Base-by-base conservation (phyloP, 2,888 invertebrate species). In the Polietes domitor region DNA sequence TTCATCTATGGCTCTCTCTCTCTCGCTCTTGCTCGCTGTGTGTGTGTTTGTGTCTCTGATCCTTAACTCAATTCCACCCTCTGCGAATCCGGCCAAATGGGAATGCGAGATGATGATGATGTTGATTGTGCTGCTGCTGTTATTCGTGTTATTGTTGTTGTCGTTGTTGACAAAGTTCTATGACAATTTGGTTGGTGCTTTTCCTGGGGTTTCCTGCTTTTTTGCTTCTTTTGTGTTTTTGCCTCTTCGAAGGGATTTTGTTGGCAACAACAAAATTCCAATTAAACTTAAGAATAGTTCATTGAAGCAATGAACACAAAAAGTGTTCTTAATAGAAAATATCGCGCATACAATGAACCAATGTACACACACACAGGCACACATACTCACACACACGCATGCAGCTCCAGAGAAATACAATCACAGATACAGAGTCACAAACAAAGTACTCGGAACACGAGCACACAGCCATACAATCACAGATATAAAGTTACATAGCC, bases 231-330 rank as follows among this genome's bases (percentile, higher is more conserved):
- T 32, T 28, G n/a, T n/a, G n/a, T n/a, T n/a, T n/a, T n/a, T n/a
- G n/a, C n/a, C n/a, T n/a, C n/a, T n/a, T 55, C 21, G 12, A 55
- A 21, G 55, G 21, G 55, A 55, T 47, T 47, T 47, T 50, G 5
- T 53, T 21, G 53, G 21, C 19, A 53, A 65, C 15, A 65, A 68
- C 43, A 24, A 43, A 68, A 68, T 76, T 72, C 78, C 81, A 81
- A 81, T 84, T 81, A 81, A 80, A 78, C 68, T 80, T 79, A 70
- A 79, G 78, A 78, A 84, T 84, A 84, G 78, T 84, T 78, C 84
- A 84, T 72, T 81, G 58, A 84, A 80, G 81, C 84, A 78, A 68
- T 68, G 21, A 68, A 68, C 68, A 21, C 21, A 68, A 43, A 43
- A 43, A 68, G 65, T 21, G 15, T 5, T 28, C 41, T 43, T 68